Evolutionary conservation across 2,888 invertebrate genomes (phyloP).

Genomic region (Apamea crenata): DNA sequence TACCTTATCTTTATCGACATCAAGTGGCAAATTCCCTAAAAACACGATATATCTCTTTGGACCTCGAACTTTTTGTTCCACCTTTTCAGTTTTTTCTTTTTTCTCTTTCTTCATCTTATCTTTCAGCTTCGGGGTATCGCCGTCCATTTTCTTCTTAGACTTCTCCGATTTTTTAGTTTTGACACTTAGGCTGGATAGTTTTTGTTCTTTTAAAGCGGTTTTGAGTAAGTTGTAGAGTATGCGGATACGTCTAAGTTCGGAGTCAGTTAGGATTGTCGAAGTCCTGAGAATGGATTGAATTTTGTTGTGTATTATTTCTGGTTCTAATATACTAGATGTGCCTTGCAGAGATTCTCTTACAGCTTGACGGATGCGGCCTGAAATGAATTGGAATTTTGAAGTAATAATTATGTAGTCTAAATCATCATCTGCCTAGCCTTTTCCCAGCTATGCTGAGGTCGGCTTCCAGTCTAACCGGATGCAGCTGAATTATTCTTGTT

Average conservation of each 20-base stretch:
- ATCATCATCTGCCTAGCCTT: too few species aligned
- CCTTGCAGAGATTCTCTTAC: conserved; percentile 79
- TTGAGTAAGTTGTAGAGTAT: conserved; percentile 85
- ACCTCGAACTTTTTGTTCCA: conserved; percentile 73
- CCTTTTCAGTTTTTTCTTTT: conserved; percentile 56
- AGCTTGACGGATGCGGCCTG: conserved; percentile 83
- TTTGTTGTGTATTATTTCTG: conserved; percentile 82
- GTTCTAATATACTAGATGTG: conserved; percentile 74
- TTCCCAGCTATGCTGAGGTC: too few species aligned
- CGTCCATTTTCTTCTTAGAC: conserved; percentile 23
- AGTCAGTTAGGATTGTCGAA: conserved; percentile 72
- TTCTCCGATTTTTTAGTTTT: conserved; percentile 50
- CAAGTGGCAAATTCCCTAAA: conserved; percentile 84
- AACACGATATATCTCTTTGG: conserved; percentile 88
- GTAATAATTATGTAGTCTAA: too few species aligned
- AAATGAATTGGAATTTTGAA: conserved; percentile 27
- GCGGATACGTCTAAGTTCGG: conserved; percentile 81
- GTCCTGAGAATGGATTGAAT: conserved; percentile 78
- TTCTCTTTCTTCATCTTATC: conserved; percentile 54
- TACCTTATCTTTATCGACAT: conserved; percentile 82
- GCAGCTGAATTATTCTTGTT: neutral
- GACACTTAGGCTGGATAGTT: conserved; percentile 30
- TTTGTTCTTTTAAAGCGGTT: conserved; percentile 66
- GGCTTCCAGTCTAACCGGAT: too few species aligned
- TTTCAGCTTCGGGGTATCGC: conserved; percentile 43